Evolutionary conservation across 2,113 vertebrate species (phyloP), one percentile per base, ranked within the genome.

Genomic region (Puntigrus tetrazona): DNA sequence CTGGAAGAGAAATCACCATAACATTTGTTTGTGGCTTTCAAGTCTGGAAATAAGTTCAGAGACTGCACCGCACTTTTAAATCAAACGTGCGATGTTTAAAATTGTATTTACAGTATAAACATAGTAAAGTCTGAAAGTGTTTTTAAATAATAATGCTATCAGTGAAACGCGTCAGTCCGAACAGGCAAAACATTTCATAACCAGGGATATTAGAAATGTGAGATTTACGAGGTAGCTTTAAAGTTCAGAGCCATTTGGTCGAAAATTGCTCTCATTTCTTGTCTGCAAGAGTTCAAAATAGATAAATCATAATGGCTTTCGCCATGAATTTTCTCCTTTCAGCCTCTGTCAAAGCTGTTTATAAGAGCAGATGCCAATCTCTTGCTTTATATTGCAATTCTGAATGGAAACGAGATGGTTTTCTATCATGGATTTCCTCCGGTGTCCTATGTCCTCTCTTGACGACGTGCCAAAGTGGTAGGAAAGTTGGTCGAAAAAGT

Each of bases 1-100:
- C 38, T 65, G 78, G 59, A 65, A 67, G 59, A 67, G 25, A 67
- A 67, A 67, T 80, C 78, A 80, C 16, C 78, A 47, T 57, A 16
- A 78, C 52, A 63, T 65, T 65, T 47, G 59, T 50, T 80, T 67
- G 59, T n/a, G 78, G 43, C 59, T 80, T 80, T 80, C 36, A 27
- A 36, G 18, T 36, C 27, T 31, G 73, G 31, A 38, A 77, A 57
- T n/a, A 1, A 11, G 11, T 65, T 61, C 47, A 41, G 41, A 67
- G 36, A 22, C 34, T 38, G 20, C 7, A 57, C 2, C 27, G 10
- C 4, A 67, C 18, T 31, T 29, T 3, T 45, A 47, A 80, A 47
- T 67, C 2, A 65, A 45, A 27, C 0, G 27, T 6, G 1, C 7
- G 7, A 31, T 14, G 7, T 47, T 80, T 34, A 25, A 38, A 41